phyloP scores from a whole-genome alignment of 2,888 invertebrate genomes.

The Pammene aurita region DNA sequence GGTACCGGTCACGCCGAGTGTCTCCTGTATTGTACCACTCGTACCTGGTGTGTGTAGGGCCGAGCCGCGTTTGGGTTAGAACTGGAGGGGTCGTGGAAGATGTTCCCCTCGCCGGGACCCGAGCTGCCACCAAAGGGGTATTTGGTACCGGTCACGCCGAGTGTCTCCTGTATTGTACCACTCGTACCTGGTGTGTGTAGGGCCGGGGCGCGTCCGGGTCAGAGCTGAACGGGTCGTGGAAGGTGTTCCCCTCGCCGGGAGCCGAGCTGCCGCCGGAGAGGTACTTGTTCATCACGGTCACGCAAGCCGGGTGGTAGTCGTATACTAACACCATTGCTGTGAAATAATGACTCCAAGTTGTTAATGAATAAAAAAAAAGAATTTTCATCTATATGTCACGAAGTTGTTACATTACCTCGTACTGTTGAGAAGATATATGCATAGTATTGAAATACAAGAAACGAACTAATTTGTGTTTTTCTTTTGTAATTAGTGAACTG shows the following conservation, averaged over 20 bases:
- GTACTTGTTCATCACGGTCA: slow-evolving; percentile 93
- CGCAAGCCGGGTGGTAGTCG: slow-evolving; percentile 96
- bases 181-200: slow-evolving; percentile 87
- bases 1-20: slow-evolving; percentile 93
- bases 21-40: too few relatives aligned
- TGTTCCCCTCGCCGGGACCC: slow-evolving; percentile 56
- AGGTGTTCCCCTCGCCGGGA: slow-evolving; percentile 59
- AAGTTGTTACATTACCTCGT: too few relatives aligned
- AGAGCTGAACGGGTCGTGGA: slow-evolving; percentile 88
- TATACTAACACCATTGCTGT: slow-evolving; percentile 97
- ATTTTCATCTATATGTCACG: too few relatives aligned
- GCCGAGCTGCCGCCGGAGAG: slow-evolving; percentile 82
- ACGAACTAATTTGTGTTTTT: too few relatives aligned
- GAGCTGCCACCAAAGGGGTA: slow-evolving; percentile 86
- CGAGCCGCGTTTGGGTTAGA: slow-evolving; percentile 91
- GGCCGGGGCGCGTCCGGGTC: slow-evolving; percentile 92
- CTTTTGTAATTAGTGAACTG: too few relatives aligned
- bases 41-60: slow-evolving; percentile 89
- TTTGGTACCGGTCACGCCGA: slow-evolving; percentile 93
- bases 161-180: too few relatives aligned
- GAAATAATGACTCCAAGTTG: not conserved
- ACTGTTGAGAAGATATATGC: too few relatives aligned
- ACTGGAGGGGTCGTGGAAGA: slow-evolving; percentile 86
- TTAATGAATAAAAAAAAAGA: too few relatives aligned
- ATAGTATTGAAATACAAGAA: too few relatives aligned